Evolutionary conservation across 2,888 invertebrate species (phyloP), one percentile per base, ranked within the genome.

Genomic region (Apotomis turbidana): DNA sequence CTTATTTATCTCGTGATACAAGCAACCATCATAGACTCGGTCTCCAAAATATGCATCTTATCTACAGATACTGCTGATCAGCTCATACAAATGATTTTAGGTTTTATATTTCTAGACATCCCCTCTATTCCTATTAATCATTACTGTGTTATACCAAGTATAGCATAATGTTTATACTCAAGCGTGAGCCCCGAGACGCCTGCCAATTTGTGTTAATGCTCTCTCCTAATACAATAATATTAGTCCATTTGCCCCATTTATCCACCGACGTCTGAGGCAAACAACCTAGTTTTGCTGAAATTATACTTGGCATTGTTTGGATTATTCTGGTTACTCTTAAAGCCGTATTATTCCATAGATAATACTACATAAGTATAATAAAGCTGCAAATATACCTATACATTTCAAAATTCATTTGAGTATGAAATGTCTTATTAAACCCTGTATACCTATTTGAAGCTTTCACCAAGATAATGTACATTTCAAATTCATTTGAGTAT

Each of bases 191-290:
- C 76, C 61, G 4, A 70, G 49, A 36, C 61, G 55, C 46, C 76
- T 76, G 83, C 86, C 87, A 87, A 85, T 80, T 77, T 74, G 78
- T 76, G 75, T 79, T 83, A 85, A 83, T 80, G 81, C 78, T 78
- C 76, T 78, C 80, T 80, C 77, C 79, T 82, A 81, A 82, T 86
- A 82, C 78, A 77, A 88, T 85, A 86, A 89, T 83, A 85, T 84
- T 84, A 85, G 82, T 78, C 80, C 83, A 84, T 85, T 87, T 83
- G 83, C 85, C 82, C 80, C 82, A 82, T 81, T 81, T 80, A 62
- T 68, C 52, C 12, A 54, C 58, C 41, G 36, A 51, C 36, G 36
- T 60, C 60, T 41, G 57, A 58, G 36, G 46, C 67, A 60, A 51
- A 67, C 38, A 41, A 62, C 51, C 71, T 60, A 60, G 54, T 54